These are phyloP conservation scores for Margaritifera margaritifera DNA, from an alignment of 2,888 invertebrate genomes.

Conservation along the genomic window DNA sequence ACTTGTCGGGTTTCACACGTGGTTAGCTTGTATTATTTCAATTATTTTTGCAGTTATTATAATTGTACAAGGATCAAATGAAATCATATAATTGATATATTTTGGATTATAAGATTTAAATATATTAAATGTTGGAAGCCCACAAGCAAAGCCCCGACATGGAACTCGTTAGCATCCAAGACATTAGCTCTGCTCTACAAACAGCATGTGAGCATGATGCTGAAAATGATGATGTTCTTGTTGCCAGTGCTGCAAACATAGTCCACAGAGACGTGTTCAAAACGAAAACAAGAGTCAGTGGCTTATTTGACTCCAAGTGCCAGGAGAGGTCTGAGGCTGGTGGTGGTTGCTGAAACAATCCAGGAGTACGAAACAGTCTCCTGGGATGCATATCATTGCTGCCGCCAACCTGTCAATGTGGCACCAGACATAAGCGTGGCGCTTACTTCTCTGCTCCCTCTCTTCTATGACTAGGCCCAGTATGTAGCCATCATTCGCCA, in stretches of 20 bases:
- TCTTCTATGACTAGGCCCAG: background rate
- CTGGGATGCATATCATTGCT: background rate
- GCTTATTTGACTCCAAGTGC: slow-evolving; percentile 9
- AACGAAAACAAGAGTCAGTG: background rate
- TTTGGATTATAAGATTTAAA: too few relatives aligned
- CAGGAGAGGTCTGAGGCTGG: slow-evolving; percentile 13
- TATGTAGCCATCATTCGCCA: background rate
- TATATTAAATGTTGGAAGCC: too few relatives aligned
- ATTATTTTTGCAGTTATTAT: too few relatives aligned
- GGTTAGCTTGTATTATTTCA: too few relatives aligned
- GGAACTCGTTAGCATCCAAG: slow-evolving; percentile 3
- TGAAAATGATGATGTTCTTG: slow-evolving; percentile 16
- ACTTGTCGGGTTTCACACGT: too few relatives aligned
- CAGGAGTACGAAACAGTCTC: background rate
- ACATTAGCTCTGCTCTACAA: slow-evolving; percentile 8
- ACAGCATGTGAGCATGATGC: slow-evolving; percentile 1
- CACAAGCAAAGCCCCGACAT: slow-evolving; percentile 40
- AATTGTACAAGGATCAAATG: too few relatives aligned
- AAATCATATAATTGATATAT: too few relatives aligned
- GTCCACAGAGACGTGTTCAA: slow-evolving; percentile 10
- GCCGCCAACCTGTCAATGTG: background rate
- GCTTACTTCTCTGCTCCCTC: background rate
- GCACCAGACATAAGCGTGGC: background rate
- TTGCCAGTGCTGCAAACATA: slow-evolving; percentile 16
- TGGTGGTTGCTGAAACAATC: too few relatives aligned